phyloP scores from a whole-genome alignment of 2,888 invertebrate species.

The Tridacna crocea region DNA sequence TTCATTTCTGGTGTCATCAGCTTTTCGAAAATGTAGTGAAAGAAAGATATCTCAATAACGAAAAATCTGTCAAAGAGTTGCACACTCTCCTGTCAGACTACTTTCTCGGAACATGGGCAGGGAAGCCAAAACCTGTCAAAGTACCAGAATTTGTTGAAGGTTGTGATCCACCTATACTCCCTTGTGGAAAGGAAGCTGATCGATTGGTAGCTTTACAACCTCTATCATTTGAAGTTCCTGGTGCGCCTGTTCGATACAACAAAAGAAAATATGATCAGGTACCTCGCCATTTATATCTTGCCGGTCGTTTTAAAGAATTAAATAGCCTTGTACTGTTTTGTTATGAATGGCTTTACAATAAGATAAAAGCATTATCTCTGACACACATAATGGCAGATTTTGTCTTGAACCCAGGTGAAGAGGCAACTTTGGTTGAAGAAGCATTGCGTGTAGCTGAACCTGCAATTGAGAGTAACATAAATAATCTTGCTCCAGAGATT shows the following conservation, averaged over 20 bases:
- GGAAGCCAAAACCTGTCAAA: conserved; percentile 68
- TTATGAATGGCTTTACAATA: conserved; percentile 83
- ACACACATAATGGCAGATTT: conserved; percentile 81
- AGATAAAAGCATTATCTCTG: conserved; percentile 81
- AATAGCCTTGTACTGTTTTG: conserved; percentile 80
- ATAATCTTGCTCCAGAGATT: conserved; percentile 81
- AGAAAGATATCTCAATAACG: conserved; percentile 73
- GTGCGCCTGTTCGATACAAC: conserved; percentile 75
- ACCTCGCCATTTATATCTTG: conserved; percentile 79
- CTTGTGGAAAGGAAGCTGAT: conserved; percentile 66
- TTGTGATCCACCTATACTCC: conserved; percentile 3
- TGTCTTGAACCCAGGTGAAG: conserved; percentile 77
- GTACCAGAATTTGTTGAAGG: conserved; percentile 15
- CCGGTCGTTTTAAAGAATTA: conserved; percentile 81
- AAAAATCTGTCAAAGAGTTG: conserved; percentile 59
- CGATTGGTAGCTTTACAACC: conserved; percentile 76
- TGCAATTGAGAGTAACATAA: conserved; percentile 77
- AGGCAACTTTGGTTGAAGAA: conserved; percentile 79
- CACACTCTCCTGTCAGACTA: conserved; percentile 82
- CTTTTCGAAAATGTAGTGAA: conserved; percentile 69
- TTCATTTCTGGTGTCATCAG: conserved; percentile 76
- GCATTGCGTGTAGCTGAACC: conserved; percentile 78
- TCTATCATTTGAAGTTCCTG: conserved; percentile 68
- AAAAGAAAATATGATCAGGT: conserved; percentile 82
- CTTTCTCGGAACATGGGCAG: conserved; percentile 80